These are phyloP conservation scores for Erythrocebus patas DNA, from an alignment of 2,113 vertebrate genomes.

Conservation along the genomic window DNA sequence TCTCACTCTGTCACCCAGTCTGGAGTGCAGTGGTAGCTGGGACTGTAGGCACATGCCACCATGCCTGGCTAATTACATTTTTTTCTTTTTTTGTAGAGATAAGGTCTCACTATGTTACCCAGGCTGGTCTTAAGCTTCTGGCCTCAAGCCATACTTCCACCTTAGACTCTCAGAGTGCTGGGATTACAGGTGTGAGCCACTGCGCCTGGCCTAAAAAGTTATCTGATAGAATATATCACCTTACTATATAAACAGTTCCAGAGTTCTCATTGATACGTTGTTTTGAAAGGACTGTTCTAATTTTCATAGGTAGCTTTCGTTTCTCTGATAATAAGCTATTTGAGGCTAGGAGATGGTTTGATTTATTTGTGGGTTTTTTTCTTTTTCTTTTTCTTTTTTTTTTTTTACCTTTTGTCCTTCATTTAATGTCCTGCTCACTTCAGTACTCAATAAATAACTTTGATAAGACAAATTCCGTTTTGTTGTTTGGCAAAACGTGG, in stretches of 20 bases:
- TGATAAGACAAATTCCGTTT: background rate
- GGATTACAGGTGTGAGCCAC: too few relatives aligned
- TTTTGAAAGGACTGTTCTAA: background rate
- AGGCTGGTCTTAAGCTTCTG: too few relatives aligned
- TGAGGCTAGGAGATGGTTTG: background rate
- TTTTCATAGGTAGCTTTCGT: background rate
- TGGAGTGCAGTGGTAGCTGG: too few relatives aligned
- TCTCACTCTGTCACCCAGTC: too few relatives aligned
- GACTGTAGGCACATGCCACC: too few relatives aligned
- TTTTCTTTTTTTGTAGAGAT: too few relatives aligned
- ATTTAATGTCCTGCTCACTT: background rate
- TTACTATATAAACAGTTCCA: background rate
- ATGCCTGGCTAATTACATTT: too few relatives aligned
- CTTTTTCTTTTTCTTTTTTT: background rate
- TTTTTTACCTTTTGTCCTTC: background rate
- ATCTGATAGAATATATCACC: background rate
- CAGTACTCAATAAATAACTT: background rate
- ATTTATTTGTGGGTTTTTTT: background rate
- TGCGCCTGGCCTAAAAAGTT: background rate
- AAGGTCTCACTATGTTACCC: too few relatives aligned
- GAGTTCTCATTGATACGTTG: background rate
- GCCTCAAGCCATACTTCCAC: too few relatives aligned
- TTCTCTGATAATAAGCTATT: background rate
- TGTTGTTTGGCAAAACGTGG: background rate
- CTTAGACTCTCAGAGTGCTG: too few relatives aligned